Evolutionary conservation across 92 coral and sea anemone species (phyloP).

Genomic region (Phenganax marumi): DNA sequence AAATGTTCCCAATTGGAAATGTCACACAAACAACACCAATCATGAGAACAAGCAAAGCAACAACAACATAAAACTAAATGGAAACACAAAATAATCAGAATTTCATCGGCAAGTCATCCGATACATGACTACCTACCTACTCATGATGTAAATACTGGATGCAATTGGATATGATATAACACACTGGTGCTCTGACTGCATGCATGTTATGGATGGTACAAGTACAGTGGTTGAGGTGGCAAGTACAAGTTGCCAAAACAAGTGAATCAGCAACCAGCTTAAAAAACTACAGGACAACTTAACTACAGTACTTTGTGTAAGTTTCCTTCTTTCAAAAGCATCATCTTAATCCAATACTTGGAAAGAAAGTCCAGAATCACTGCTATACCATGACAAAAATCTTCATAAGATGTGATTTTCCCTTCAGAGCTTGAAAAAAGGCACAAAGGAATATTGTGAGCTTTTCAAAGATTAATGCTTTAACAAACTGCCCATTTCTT

Average conservation of each 20-base stretch:
- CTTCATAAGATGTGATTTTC: slow-evolving; percentile 31
- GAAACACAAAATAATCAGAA: background rate
- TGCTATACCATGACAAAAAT: slow-evolving; percentile 39
- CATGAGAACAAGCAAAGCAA: background rate
- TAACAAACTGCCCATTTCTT: background rate
- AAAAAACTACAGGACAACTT: background rate
- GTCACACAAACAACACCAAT: slow-evolving; percentile 6
- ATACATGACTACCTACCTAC: background rate
- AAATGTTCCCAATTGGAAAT: slow-evolving; percentile 26
- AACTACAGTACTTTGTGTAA: slow-evolving; percentile 1
- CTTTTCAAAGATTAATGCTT: background rate
- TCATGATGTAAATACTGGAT: background rate
- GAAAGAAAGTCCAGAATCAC: slow-evolving; percentile 19
- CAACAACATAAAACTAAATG: slow-evolving; percentile 26
- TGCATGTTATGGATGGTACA: background rate
- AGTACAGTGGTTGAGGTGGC: background rate
- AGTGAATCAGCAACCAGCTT: background rate
- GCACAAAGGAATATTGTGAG: background rate
- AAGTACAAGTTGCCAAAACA: no score
- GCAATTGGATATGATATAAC: background rate
- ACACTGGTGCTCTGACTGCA: background rate
- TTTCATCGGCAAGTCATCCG: background rate
- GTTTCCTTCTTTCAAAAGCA: slow-evolving; percentile 3
- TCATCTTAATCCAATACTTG: slow-evolving; percentile 20
- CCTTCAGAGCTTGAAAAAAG: slow-evolving; percentile 1